phyloP scores from a whole-genome alignment of 2,797 vertebrate genomes.

The Oophaga sylvatica region DNA sequence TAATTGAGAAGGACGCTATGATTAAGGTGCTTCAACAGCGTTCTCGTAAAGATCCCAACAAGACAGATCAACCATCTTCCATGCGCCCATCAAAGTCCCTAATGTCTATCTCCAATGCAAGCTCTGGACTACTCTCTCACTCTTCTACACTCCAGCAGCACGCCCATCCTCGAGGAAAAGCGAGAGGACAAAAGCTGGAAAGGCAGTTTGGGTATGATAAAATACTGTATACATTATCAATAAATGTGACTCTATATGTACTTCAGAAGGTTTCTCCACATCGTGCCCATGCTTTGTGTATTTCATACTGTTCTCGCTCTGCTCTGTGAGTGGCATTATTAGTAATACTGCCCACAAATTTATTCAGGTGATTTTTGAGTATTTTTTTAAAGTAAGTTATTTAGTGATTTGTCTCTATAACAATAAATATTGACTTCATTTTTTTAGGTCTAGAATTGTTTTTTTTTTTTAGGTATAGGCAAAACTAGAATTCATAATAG shows the following conservation, averaged over 20 bases:
- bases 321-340: too few species aligned
- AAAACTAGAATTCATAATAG: too few species aligned
- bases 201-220: conserved; percentile 88
- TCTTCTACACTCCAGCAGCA: conserved; percentile 87
- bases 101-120: conserved; percentile 93
- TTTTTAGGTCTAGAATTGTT: too few species aligned
- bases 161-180: conserved; percentile 92
- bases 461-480: too few species aligned
- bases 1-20: conserved; percentile 99
- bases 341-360: too few species aligned
- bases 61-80: conserved; percentile 84
- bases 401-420: too few species aligned
- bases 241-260: background rate
- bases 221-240: background rate
- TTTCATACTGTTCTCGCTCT: too few species aligned
- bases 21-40: conserved; percentile 98
- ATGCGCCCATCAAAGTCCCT: conserved; percentile 98
- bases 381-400: too few species aligned
- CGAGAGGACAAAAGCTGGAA: conserved; percentile 94
- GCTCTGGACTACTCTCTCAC: conserved; percentile 87
- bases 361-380: too few species aligned
- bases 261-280: background rate
- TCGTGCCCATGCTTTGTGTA: background rate
- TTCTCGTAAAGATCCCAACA: conserved; percentile 90
- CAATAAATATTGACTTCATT: too few species aligned